A percentile compares a stretch with the other conserved stretches of the same genome.
Evolutionary conservation across 2,888 invertebrate species (phyloP).

Genomic region (Megamerina dolium): DNA sequence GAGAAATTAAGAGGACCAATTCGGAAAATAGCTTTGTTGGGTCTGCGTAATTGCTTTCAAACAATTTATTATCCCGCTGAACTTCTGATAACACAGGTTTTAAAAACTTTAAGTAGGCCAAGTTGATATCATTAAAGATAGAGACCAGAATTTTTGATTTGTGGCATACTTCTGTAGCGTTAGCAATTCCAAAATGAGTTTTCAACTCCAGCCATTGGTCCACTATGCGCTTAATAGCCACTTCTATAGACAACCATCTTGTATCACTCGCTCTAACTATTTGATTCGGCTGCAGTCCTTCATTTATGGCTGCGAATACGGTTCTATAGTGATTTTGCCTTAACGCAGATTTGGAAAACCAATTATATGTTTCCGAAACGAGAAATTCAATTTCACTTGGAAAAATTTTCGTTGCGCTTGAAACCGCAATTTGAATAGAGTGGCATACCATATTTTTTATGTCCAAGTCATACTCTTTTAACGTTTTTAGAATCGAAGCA

Average conservation of each 20-base stretch:
- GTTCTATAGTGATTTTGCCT: neutral
- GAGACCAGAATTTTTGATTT: neutral
- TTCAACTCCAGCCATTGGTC: neutral
- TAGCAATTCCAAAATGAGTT: neutral
- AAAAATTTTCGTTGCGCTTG: no score
- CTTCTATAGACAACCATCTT: neutral
- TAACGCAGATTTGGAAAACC: neutral
- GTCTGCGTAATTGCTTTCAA: constrained; percentile 3
- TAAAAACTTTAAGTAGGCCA: constrained; percentile 5
- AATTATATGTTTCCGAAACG: neutral
- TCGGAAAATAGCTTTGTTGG: constrained; percentile 1
- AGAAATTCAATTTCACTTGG: neutral
- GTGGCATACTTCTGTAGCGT: no score
- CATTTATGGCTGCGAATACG: neutral
- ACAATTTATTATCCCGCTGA: constrained; percentile 4
- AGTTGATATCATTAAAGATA: neutral
- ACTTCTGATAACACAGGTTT: constrained; percentile 3
- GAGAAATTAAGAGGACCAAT: neutral
- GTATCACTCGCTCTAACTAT: neutral
- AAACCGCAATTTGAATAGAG: no score
- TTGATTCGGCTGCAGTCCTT: neutral
- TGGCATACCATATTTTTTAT: no score
- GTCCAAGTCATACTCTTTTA: no score
- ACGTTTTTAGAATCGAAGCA: no score
- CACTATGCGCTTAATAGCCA: neutral